Conservation (phyloP, 2,888 invertebrate species). For the Lasioglossum pauxillum region DNA sequence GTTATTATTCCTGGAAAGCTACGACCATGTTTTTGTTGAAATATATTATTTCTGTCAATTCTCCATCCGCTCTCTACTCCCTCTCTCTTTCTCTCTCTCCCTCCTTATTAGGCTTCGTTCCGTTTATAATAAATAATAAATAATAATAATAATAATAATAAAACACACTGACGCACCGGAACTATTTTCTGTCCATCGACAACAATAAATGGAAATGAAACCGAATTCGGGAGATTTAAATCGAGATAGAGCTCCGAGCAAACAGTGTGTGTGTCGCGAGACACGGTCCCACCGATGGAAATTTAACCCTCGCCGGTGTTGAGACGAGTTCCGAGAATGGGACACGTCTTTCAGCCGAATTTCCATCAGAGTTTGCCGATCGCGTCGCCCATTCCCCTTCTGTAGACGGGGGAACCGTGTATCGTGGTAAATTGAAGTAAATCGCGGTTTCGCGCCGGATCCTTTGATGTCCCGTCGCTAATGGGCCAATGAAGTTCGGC, state of each 20-base stretch:
- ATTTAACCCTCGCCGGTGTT: conserved; percentile 12
- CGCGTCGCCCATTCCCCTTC: neutral
- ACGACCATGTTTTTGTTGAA: too few relatives aligned
- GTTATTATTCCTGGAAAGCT: too few relatives aligned
- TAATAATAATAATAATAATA: too few relatives aligned
- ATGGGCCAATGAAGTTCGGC: conserved; percentile 47
- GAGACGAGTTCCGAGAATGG: neutral
- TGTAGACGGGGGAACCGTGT: conserved; percentile 1
- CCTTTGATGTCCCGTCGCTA: conserved; percentile 58
- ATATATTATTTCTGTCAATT: too few relatives aligned
- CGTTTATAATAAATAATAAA: too few relatives aligned
- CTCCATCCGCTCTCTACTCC: too few relatives aligned
- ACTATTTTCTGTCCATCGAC: neutral
- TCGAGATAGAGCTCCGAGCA: neutral
- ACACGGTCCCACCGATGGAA: conserved; percentile 13
- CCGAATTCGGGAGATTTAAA: neutral
- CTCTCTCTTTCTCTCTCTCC: too few relatives aligned
- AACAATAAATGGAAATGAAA: neutral
- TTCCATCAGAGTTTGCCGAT: conserved; percentile 40
- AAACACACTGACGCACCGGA: neutral
- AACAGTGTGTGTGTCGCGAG: too few relatives aligned
- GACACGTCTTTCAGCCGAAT: conserved; percentile 4
- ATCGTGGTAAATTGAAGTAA: conserved; percentile 51
- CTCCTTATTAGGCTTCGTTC: too few relatives aligned
- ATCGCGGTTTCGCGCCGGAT: conserved; percentile 50